Percentiles rank a stretch among this genome's conserved stretches.
phyloP scores from a whole-genome alignment of 92 coral and sea anemone species.

The Porites rus region DNA sequence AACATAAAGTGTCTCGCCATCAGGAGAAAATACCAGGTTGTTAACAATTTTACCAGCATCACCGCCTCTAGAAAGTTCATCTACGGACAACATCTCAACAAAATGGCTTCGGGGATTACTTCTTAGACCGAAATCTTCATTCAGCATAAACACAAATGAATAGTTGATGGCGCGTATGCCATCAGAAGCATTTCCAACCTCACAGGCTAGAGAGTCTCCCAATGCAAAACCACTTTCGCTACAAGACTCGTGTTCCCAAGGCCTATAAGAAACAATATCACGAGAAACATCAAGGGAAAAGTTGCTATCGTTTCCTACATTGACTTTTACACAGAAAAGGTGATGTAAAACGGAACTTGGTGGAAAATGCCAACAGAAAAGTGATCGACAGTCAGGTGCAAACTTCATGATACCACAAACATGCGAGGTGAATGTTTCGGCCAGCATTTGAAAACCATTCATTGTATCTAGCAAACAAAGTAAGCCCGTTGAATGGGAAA shows the following conservation, averaged over 20 bases:
- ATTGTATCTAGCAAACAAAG: not conserved
- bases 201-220: not conserved
- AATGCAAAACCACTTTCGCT: slow-evolving; percentile 7
- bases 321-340: no score
- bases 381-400: not conserved
- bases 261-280: not conserved
- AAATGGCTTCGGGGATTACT: no score
- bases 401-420: not conserved
- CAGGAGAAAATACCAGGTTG: not conserved
- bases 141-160: not conserved
- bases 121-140: not conserved
- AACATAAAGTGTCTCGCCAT: slow-evolving; percentile 2
- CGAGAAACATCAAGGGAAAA: not conserved
- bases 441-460: slow-evolving; percentile 1
- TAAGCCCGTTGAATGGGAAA: not conserved
- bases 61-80: not conserved
- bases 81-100: not conserved
- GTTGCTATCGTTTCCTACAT: not conserved
- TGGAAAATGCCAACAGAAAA: not conserved
- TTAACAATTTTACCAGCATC: not conserved
- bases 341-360: not conserved
- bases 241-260: not conserved
- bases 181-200: no score
- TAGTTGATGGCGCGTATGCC: no score
- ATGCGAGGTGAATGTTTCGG: not conserved